Percentiles rank a stretch among this genome's conserved stretches.
Conservation (phyloP, 2,113 vertebrate species). For the Eulacestoma nigropectus region DNA sequence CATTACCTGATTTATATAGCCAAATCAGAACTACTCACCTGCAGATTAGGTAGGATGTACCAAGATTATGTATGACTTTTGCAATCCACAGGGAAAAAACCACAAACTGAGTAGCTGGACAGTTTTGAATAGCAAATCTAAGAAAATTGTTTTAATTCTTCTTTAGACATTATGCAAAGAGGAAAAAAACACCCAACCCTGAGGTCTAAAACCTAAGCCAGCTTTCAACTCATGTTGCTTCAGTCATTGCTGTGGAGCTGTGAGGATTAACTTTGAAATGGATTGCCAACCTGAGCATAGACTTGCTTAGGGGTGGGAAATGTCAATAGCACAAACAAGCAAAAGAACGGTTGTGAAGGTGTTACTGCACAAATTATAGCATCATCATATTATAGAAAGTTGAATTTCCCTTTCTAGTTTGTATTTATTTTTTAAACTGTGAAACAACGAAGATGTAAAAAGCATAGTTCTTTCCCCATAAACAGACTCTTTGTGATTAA, state of each 20-base stretch:
- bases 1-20: background rate
- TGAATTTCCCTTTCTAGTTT: background rate
- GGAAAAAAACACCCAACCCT: background rate
- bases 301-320: background rate
- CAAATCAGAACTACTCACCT: background rate
- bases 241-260: background rate
- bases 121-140: conserved; percentile 1
- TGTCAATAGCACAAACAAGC: background rate
- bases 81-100: background rate
- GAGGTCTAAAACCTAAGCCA: background rate
- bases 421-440: background rate
- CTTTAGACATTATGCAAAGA: background rate
- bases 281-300: background rate
- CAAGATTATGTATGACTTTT: background rate
- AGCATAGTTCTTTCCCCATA: background rate
- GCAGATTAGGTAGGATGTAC: background rate
- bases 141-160: conserved; percentile 25
- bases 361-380: background rate
- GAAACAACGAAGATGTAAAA: background rate
- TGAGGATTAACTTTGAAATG: background rate
- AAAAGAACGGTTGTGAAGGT: background rate
- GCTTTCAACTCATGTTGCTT: background rate
- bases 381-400: background rate
- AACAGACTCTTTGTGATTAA: background rate
- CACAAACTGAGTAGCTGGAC: background rate